Percentiles rank a stretch among this genome's conserved stretches.
Conservation (phyloP, 2,797 vertebrate genomes). For the Gila robusta region DNA sequence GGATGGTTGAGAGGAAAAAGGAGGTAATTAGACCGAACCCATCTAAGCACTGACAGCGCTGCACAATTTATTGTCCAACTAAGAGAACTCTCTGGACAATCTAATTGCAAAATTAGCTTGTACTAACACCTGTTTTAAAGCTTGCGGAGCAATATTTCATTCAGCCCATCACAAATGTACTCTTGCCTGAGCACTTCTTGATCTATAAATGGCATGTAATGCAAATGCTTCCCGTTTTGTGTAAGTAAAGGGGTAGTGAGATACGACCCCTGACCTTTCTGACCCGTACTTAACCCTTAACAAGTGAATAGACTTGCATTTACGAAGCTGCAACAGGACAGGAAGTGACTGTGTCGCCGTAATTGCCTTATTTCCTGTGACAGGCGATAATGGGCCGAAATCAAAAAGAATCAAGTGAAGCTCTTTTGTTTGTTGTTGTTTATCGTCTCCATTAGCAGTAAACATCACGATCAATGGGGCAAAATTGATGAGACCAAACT, state of each 20-base stretch:
- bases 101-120: constrained; percentile 84
- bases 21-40: constrained; percentile 76
- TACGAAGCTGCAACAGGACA: not conserved
- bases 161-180: constrained; percentile 63
- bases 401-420: constrained; percentile 29
- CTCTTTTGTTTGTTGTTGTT: constrained; percentile 38
- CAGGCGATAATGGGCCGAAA: constrained; percentile 27
- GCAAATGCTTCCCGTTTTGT: constrained; percentile 57
- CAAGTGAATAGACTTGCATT: constrained; percentile 12
- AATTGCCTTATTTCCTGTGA: constrained; percentile 58
- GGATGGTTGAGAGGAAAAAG: constrained; percentile 19
- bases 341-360: constrained; percentile 38
- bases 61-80: constrained; percentile 74
- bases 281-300: constrained; percentile 57
- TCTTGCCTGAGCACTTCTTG: constrained; percentile 71
- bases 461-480: constrained; percentile 35
- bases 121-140: constrained; percentile 74
- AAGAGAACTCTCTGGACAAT: constrained; percentile 72
- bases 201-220: constrained; percentile 71
- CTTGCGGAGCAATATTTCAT: constrained; percentile 68
- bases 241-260: constrained; percentile 7
- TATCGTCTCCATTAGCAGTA: constrained; percentile 22
- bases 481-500: constrained; percentile 36
- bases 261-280: constrained; percentile 38
- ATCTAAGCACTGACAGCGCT: constrained; percentile 70